Percentiles rank a stretch among this genome's conserved stretches.
phyloP scores from a whole-genome alignment of 2,113 vertebrate genomes.

The Chelonoidis abingdonii region DNA sequence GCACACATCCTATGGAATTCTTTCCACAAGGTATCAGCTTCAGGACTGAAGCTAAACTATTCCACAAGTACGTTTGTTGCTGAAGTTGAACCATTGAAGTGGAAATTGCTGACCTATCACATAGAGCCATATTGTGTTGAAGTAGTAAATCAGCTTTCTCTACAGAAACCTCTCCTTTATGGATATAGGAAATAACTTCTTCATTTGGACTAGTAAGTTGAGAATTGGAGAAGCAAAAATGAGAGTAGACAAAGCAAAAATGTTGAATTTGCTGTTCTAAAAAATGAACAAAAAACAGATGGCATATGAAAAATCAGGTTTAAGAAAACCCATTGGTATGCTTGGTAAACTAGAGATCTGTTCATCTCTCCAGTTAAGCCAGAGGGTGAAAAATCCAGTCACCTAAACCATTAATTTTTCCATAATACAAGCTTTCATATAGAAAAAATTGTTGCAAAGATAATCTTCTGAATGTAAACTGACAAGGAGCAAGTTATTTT shows the following conservation, averaged over 20 bases:
- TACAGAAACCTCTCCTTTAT: background rate
- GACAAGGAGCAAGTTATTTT: background rate
- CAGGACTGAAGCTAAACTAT: background rate
- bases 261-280: constrained; percentile 33
- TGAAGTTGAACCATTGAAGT: constrained; percentile 28
- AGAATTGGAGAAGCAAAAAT: background rate
- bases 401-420: background rate
- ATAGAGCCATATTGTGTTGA: background rate
- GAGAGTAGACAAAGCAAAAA: constrained; percentile 54
- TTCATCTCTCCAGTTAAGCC: background rate
- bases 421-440: background rate
- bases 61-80: background rate
- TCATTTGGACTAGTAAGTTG: constrained; percentile 43
- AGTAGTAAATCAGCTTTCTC: background rate
- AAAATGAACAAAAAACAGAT: constrained; percentile 33
- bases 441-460: constrained; percentile 4
- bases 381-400: constrained; percentile 5
- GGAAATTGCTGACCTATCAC: background rate
- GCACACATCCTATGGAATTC: background rate
- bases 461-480: background rate
- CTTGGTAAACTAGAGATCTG: constrained; percentile 31
- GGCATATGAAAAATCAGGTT: constrained; percentile 29
- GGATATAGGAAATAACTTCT: constrained; percentile 56
- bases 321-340: constrained; percentile 31
- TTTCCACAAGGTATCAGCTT: background rate